Percentiles rank a stretch among this genome's conserved stretches.
These are phyloP conservation scores for Mamestra brassicae DNA, from an alignment of 2,888 invertebrate genomes.

Conservation along the genomic window DNA sequence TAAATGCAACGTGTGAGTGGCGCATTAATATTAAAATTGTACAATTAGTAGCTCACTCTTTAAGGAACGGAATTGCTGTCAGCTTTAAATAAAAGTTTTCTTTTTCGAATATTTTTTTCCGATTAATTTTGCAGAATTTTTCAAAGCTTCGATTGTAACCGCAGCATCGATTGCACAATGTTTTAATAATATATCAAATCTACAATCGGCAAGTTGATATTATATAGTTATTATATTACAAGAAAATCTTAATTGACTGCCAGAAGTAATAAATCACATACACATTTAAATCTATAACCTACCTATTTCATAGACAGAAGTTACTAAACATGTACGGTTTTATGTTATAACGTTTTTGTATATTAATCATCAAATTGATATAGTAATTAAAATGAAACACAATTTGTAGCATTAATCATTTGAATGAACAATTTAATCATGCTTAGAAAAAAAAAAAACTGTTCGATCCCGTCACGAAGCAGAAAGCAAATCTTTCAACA, in stretches of 20 bases:
- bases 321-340: slow-evolving; percentile 48
- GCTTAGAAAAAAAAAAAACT: slow-evolving; percentile 38
- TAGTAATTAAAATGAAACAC: slow-evolving; percentile 58
- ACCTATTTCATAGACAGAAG: slow-evolving; percentile 52
- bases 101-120: background rate
- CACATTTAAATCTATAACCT: slow-evolving; percentile 42
- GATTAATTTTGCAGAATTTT: background rate
- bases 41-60: slow-evolving; percentile 12
- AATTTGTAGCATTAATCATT: slow-evolving; percentile 54
- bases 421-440: slow-evolving; percentile 45
- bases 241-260: slow-evolving; percentile 46
- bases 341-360: slow-evolving; percentile 25
- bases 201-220: slow-evolving; percentile 30
- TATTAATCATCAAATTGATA: slow-evolving; percentile 48
- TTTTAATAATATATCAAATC: slow-evolving; percentile 18
- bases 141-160: background rate
- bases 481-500: slow-evolving; percentile 39
- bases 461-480: slow-evolving; percentile 28
- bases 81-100: background rate
- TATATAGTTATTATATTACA: slow-evolving; percentile 35
- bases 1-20: slow-evolving; percentile 23
- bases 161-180: background rate
- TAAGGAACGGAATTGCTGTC: slow-evolving; percentile 19
- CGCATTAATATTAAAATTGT: slow-evolving; percentile 26
- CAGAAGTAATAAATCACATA: slow-evolving; percentile 49